Base-by-base conservation (phyloP, 2,113 vertebrate genomes). In the Colistium nudipinnis region DNA sequence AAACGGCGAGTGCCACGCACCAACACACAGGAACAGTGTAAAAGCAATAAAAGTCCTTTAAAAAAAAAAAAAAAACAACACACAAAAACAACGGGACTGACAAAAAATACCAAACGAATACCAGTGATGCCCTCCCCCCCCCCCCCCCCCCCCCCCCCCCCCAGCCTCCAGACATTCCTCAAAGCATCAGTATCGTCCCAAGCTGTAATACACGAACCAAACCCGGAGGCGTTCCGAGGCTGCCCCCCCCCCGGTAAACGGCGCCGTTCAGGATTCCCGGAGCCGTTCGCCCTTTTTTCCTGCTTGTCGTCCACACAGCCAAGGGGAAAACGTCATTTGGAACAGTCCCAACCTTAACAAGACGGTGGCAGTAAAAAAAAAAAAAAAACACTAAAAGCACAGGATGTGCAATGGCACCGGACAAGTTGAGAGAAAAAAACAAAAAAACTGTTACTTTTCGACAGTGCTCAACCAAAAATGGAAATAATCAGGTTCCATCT, bases 41-140 rank as follows among this genome's bases (percentile, higher is more conserved):
- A 82, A 77, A 75, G 59, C 79, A 62, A 30, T 8, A 60, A 61
- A 62, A 47, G 27, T 36, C 35, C 70, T 72, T 69, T n/a, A n/a
- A n/a, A n/a, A n/a, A n/a, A n/a, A n/a, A n/a, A n/a, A n/a, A n/a
- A n/a, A n/a, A n/a, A n/a, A n/a, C n/a, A n/a, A n/a, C n/a, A n/a
- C n/a, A 59, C 69, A 55, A 65, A 68, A 65, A 43, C 67, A 66
- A 78, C 74, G 52, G 6, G 65, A 83, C 76, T 67, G 70, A 80
- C 72, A 80, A 60, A 51, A 81, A 60, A 44, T 27, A 51, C 6
- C n/a, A 5, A 67, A 70, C 55, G 70, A 76, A 70, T 66, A 39
- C 54, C 56, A 83, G 35, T 35, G 43, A 33, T 70, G 49, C 67
- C 70, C 27, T 62, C 62, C 55, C 59, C 66, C 75, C 35, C 59